Evolutionary conservation across 2,888 invertebrate genomes (phyloP).

Genomic region (Tachina grossa): DNA sequence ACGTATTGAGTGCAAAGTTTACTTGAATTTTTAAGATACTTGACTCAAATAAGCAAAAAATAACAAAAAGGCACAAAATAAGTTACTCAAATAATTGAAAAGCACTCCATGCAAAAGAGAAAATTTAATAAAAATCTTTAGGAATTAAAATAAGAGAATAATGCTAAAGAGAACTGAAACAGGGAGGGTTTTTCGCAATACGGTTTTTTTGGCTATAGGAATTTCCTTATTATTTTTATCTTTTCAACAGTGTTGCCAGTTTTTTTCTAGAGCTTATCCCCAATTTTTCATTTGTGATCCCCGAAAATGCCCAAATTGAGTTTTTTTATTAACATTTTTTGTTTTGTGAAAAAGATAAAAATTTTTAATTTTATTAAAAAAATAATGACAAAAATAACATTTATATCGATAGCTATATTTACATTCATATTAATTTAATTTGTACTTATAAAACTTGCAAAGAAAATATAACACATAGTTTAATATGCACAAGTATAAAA

Average conservation of each 20-base stretch:
- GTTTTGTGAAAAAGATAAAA: too few species aligned
- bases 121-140: background rate
- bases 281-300: too few species aligned
- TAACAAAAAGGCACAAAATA: background rate
- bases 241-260: background rate
- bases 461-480: too few species aligned
- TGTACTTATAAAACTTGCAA: too few species aligned
- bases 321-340: too few species aligned
- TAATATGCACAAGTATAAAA: too few species aligned
- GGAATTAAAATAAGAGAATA: background rate
- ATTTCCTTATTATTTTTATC: conserved; percentile 52
- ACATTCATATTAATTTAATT: too few species aligned
- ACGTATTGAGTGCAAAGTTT: conserved; percentile 41
- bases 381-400: too few species aligned
- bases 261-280: too few species aligned
- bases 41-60: conserved; percentile 24
- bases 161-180: background rate
- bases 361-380: too few species aligned
- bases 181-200: background rate
- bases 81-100: conserved; percentile 14
- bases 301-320: too few species aligned
- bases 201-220: conserved; percentile 47
- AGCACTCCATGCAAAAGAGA: background rate
- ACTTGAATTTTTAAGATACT: conserved; percentile 42
- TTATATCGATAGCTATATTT: too few species aligned